Percentiles rank a stretch among this genome's conserved stretches.
Evolutionary conservation across 2,113 vertebrate species (phyloP).

Genomic region (Alces alces): DNA sequence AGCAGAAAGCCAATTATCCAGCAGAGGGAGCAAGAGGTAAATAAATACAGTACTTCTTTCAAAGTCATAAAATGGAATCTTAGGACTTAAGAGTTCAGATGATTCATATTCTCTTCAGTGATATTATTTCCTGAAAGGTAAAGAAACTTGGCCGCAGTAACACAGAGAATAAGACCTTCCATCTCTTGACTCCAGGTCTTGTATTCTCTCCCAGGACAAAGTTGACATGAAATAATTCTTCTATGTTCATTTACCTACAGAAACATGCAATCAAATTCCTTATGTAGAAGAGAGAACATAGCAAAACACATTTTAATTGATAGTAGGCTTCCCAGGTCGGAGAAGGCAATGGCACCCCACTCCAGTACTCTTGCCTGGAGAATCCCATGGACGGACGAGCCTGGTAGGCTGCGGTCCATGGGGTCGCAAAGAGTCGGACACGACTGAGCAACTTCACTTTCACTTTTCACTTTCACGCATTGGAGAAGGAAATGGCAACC

Average conservation of each 20-base stretch:
- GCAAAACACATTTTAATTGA: neutral
- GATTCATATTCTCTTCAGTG: neutral
- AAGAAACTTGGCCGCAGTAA: neutral
- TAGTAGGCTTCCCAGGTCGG: neutral
- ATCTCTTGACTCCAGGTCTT: neutral
- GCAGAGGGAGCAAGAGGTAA: slow-evolving; percentile 58
- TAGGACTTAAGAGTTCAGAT: neutral
- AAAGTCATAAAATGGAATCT: neutral
- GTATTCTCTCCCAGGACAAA: neutral
- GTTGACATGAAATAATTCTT: neutral
- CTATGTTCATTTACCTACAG: neutral
- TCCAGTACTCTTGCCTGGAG: neutral
- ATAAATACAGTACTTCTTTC: neutral
- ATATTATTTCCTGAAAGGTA: neutral
- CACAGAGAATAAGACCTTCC: neutral
- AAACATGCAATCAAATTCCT: neutral
- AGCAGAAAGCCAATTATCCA: neutral
- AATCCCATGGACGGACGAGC: neutral
- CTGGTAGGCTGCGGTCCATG: neutral
- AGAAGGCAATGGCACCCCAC: neutral
- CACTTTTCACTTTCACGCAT: no score
- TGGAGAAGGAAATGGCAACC: no score
- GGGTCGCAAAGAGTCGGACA: no score
- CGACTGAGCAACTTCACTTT: fast-evolving
- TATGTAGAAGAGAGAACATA: neutral